Conservation (phyloP, 2,888 invertebrate species). For the Cantharis rustica region DNA sequence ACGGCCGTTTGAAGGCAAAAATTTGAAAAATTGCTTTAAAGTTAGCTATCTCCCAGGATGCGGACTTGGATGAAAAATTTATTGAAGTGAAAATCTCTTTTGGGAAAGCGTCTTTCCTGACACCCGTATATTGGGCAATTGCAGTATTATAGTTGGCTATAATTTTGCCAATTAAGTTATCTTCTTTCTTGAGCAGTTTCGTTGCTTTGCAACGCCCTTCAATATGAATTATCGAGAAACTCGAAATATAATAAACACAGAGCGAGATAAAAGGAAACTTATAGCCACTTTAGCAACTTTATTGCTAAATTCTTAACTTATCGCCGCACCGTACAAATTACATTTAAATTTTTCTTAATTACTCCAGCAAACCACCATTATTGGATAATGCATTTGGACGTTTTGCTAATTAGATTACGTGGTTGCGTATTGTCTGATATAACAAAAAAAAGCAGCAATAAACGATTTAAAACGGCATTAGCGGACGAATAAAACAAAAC, state of each 20-base stretch:
- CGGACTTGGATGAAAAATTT: no score
- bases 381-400: not conserved
- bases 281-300: slow-evolving; percentile 27
- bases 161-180: not conserved
- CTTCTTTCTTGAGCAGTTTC: not conserved
- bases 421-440: not conserved
- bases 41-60: no score
- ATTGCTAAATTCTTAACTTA: slow-evolving; percentile 11
- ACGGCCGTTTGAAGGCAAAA: no score
- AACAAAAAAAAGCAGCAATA: not conserved
- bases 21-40: no score
- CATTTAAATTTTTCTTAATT: not conserved
- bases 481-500: not conserved
- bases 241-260: slow-evolving; percentile 9
- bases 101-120: no score
- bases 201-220: not conserved
- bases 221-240: not conserved
- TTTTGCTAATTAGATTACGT: not conserved
- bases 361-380: not conserved
- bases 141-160: not conserved
- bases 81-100: no score
- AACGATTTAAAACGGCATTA: not conserved
- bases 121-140: not conserved
- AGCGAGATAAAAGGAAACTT: slow-evolving; percentile 24
- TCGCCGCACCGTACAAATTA: not conserved